Evolutionary conservation across 2,113 vertebrate species (phyloP), one percentile per base, ranked within the genome.

Genomic region (Lophura nycthemera): DNA sequence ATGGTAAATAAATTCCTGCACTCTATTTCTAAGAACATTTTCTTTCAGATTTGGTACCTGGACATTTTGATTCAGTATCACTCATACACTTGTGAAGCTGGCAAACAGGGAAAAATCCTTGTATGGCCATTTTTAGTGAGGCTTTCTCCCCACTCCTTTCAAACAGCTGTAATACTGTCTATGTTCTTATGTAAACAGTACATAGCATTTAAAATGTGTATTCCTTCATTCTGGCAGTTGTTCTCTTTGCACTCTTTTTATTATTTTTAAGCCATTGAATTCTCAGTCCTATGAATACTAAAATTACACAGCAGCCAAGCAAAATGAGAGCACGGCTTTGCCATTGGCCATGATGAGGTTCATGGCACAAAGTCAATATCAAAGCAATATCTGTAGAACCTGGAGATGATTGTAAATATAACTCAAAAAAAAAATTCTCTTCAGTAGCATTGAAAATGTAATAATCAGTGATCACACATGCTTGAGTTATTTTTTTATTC

Each of bases 351-450:
- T 29, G 72, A 74, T 34, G 57, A 93, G 25, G 77, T 94, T 77
- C 52, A 2, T 78, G 93, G 91, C 91, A 92, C 43, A 95, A 94
- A 96, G 83, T 95, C 95, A 86, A 88, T 95, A 95, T 83, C 48
- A 88, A 89, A 93, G 66, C 60, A 91, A 29, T 95, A 95, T 95
- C 96, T 95, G 80, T 95, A 94, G 95, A 72, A 88, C 75, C 93
- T 78, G 64, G 73, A 91, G 80, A 86, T 64, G 88, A 81, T 90
- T 95, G 90, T 94, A 91, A 97, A 92, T 88, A 83, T 97, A 89
- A 79, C 91, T 97, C 64, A 92, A 63, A 63, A 36, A 59, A 61
- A 60, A 61, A 67, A 80, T 66, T 90, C 72, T 90, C 47, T 87
- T 91, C 88, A 92, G 84, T 87, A 93, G 80, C 65, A 6, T 64